Percentiles rank a stretch among this genome's conserved stretches.
These are phyloP conservation scores for Centropus unirufus DNA, from an alignment of 2,113 vertebrate species.

Conservation along the genomic window DNA sequence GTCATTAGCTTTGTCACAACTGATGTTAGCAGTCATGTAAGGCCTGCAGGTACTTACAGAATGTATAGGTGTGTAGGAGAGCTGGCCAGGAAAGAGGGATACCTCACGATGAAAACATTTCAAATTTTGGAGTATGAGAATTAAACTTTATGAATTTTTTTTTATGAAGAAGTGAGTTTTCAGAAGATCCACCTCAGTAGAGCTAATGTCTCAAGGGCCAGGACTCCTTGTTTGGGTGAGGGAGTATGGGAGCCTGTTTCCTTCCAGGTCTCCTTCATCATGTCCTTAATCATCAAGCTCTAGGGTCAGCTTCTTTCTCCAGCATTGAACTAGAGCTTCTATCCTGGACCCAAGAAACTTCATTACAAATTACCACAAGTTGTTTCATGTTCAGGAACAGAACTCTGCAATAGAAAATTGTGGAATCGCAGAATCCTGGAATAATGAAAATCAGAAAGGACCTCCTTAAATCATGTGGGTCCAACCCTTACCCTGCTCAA, in stretches of 20 bases:
- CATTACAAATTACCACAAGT: background rate
- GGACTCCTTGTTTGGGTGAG: background rate
- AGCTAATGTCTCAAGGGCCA: background rate
- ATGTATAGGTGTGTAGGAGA: background rate
- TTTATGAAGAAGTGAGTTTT: background rate
- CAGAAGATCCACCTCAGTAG: background rate
- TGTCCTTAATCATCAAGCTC: background rate
- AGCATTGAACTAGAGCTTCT: background rate
- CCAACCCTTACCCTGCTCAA: background rate
- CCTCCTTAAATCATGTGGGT: background rate
- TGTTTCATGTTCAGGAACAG: background rate
- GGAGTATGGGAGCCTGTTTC: background rate
- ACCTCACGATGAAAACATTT: background rate
- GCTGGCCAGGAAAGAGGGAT: background rate
- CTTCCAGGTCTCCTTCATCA: background rate
- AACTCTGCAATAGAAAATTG: background rate
- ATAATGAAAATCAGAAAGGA: background rate
- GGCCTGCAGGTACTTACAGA: background rate
- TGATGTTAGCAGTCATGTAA: background rate
- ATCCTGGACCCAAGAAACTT: background rate
- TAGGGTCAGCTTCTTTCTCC: background rate
- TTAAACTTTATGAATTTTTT: background rate
- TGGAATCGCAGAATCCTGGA: background rate
- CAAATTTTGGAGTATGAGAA: background rate
- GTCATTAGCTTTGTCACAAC: background rate